Evolutionary conservation across 2,113 vertebrate genomes (phyloP).

Genomic region (Neotoma lepida): DNA sequence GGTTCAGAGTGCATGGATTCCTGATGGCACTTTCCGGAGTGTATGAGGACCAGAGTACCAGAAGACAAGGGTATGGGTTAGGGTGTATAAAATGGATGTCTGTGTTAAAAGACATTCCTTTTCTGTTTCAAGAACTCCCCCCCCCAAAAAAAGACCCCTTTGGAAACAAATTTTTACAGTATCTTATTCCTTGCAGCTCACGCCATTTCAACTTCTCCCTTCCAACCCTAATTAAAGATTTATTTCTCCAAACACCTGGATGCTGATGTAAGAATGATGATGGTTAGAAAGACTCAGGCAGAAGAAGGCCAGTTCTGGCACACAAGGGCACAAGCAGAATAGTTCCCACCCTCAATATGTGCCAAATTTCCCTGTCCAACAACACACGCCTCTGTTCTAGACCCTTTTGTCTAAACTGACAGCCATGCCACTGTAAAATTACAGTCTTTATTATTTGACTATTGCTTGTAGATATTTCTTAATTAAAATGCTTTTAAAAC

Average conservation of each 20-base stretch:
- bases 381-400: neutral
- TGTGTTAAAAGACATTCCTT: neutral
- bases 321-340: neutral
- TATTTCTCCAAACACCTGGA: neutral
- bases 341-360: neutral
- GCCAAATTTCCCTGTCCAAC: neutral
- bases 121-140: conserved; percentile 10
- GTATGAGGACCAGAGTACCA: too few species aligned
- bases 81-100: neutral
- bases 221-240: neutral
- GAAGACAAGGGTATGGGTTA: neutral
- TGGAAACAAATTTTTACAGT: neutral
- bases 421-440: neutral
- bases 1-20: neutral
- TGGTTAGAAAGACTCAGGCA: neutral
- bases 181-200: neutral
- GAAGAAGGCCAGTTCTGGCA: neutral
- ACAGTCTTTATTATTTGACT: neutral
- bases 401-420: neutral
- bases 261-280: neutral
- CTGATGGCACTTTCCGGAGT: neutral
- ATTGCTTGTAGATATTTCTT: neutral
- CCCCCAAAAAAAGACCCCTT: too few species aligned
- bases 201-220: neutral
- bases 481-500: conserved; percentile 19